A percentile compares a stretch with the other conserved stretches of the same genome.
These are phyloP conservation scores for Leucosticte australis DNA, from an alignment of 2,113 vertebrate genomes.

Conservation along the genomic window DNA sequence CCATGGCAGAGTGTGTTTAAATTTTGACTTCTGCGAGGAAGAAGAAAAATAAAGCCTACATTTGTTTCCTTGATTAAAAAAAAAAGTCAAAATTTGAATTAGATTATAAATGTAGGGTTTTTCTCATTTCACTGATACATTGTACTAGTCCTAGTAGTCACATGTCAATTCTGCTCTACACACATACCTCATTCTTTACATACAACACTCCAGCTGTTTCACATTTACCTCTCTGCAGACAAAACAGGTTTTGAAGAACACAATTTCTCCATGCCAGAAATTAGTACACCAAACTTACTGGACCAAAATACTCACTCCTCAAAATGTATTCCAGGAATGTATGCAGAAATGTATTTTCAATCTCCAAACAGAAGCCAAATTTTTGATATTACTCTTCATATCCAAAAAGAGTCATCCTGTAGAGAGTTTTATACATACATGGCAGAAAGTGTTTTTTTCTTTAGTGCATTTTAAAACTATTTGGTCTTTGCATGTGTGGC, in stretches of 20 bases:
- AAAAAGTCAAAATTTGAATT: no score
- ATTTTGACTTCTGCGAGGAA: neutral
- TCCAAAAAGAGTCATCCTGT: neutral
- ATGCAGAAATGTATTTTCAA: neutral
- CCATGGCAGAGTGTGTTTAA: neutral
- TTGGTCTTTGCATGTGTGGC: neutral
- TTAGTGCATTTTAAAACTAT: neutral
- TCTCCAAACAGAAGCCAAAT: neutral
- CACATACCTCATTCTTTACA: neutral
- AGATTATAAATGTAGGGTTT: neutral
- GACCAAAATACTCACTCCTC: neutral
- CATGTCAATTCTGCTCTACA: fast-evolving
- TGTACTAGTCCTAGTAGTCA: neutral
- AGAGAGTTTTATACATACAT: neutral
- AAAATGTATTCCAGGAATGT: neutral
- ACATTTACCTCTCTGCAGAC: neutral
- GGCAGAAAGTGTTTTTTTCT: neutral
- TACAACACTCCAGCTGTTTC: neutral
- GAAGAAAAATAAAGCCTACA: neutral
- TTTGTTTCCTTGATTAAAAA: neutral
- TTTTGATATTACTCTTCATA: neutral
- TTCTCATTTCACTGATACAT: neutral
- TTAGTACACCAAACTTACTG: neutral
- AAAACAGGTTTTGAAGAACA: neutral
- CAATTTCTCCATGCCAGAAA: neutral